These are phyloP conservation scores for Rhingia rostrata DNA, from an alignment of 2,888 invertebrate genomes.

Conservation along the genomic window DNA sequence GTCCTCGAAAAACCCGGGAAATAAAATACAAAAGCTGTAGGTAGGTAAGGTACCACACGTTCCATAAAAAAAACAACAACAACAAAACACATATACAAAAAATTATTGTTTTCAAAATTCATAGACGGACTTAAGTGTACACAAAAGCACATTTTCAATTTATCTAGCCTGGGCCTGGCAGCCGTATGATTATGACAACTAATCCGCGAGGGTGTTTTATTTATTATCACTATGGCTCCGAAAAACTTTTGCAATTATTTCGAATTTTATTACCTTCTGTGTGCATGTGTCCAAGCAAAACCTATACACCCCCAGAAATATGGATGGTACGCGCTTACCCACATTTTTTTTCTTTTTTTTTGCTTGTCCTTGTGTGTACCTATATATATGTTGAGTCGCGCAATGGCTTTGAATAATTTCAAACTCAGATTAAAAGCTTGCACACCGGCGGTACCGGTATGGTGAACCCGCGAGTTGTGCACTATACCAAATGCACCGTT, in stretches of 20 bases:
- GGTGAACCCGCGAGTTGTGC: background rate
- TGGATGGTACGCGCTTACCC: background rate
- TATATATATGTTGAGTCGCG: slow-evolving; percentile 18
- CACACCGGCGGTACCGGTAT: slow-evolving; percentile 16
- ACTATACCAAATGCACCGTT: slow-evolving; percentile 7
- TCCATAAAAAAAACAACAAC: background rate
- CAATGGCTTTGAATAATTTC: slow-evolving; percentile 50
- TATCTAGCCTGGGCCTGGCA: slow-evolving; percentile 26
- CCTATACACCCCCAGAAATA: background rate
- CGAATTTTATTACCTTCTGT: slow-evolving; percentile 55
- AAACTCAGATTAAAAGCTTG: slow-evolving; percentile 67
- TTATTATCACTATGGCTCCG: slow-evolving; percentile 70
- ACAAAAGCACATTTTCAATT: slow-evolving; percentile 52
- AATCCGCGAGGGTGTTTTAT: slow-evolving; percentile 67
- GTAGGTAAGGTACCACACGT: background rate
- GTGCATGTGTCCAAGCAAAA: background rate
- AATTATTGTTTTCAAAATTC: slow-evolving; percentile 37
- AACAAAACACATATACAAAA: background rate
- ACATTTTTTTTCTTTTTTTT: background rate
- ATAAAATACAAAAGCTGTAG: too few relatives aligned
- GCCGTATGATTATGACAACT: slow-evolving; percentile 57
- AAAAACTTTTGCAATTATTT: slow-evolving; percentile 72
- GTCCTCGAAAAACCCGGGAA: background rate
- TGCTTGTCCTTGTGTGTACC: background rate
- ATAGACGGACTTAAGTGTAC: slow-evolving; percentile 53